Evolutionary conservation across 2,797 vertebrate genomes (phyloP).

Genomic region (Tangara arthus): DNA sequence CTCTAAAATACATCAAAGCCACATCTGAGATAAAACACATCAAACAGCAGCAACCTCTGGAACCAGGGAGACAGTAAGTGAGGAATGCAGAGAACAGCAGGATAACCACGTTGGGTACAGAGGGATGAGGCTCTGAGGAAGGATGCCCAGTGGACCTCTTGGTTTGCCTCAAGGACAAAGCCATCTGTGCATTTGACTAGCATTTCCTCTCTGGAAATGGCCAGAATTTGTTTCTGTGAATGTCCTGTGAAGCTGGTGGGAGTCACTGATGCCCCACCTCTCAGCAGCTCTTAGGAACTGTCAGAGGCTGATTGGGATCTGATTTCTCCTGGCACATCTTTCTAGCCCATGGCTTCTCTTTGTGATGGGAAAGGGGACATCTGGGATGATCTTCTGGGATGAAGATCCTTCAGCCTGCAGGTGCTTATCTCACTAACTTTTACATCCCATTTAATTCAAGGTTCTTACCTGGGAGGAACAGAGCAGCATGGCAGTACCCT

Average conservation of each 20-base stretch:
- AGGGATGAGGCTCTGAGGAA: not conserved
- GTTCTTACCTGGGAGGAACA: not conserved
- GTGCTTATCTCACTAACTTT: not conserved
- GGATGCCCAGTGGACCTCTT: not conserved
- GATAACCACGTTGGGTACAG: not conserved
- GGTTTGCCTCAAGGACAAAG: not conserved
- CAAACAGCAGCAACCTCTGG: not conserved
- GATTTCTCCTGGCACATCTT: not conserved
- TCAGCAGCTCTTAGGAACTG: not conserved
- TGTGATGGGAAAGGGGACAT: not conserved
- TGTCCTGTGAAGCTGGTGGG: not conserved
- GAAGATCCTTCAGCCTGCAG: not conserved
- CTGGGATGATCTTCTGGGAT: not conserved
- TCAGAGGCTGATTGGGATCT: not conserved
- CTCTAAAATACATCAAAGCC: constrained; percentile 57
- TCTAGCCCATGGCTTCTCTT: not conserved
- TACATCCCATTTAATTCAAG: not conserved
- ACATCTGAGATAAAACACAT: constrained; percentile 2
- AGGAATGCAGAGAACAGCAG: not conserved
- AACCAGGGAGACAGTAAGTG: not conserved
- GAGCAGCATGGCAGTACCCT: not conserved
- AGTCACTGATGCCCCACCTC: not conserved
- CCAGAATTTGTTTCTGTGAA: not conserved
- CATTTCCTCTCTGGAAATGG: not conserved
- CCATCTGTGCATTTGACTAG: not conserved